Evolutionary conservation across 1,140 invertebrate genomes (phyloP).

Genomic region (Meloidogyne exigua): DNA sequence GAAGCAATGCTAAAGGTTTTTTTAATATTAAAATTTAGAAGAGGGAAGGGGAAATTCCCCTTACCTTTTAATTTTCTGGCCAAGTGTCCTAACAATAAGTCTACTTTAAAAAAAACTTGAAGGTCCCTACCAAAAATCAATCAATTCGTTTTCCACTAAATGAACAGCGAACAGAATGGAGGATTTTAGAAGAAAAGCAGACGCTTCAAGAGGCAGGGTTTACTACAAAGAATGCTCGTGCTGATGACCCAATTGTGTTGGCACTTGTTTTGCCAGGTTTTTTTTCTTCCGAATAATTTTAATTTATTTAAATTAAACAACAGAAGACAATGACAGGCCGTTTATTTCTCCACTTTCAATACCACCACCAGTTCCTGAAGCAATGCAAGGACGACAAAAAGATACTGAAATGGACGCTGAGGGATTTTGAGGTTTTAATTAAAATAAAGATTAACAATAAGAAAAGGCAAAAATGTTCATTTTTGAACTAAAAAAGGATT

Average conservation of each 20-base stretch:
- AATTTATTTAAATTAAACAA: not conserved
- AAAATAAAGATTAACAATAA: not conserved
- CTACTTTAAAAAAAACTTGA: too few species aligned
- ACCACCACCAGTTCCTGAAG: conserved; percentile 38
- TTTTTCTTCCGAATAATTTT: not conserved
- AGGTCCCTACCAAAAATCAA: conserved; percentile 38
- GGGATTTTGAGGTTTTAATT: not conserved
- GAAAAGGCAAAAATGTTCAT: not conserved
- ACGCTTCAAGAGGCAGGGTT: conserved; percentile 42
- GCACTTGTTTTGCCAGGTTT: conserved; percentile 45
- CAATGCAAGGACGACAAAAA: conserved; percentile 29
- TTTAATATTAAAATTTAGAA: not conserved
- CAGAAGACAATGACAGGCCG: conserved; percentile 25
- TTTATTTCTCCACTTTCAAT: conserved; percentile 27
- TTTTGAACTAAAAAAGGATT: not conserved
- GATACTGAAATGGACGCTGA: conserved; percentile 23
- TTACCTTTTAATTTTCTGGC: not conserved
- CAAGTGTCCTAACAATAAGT: too few species aligned
- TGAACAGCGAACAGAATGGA: conserved; percentile 38
- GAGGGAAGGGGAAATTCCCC: too few species aligned
- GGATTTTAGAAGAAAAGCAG: conserved; percentile 44
- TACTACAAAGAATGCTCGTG: conserved; percentile 47
- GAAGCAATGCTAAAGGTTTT: conserved; percentile 46
- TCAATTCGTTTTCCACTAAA: conserved; percentile 34
- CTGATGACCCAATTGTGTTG: conserved; percentile 44